phyloP scores from a whole-genome alignment of 2,888 invertebrate genomes.

The Watsonalla binaria region DNA sequence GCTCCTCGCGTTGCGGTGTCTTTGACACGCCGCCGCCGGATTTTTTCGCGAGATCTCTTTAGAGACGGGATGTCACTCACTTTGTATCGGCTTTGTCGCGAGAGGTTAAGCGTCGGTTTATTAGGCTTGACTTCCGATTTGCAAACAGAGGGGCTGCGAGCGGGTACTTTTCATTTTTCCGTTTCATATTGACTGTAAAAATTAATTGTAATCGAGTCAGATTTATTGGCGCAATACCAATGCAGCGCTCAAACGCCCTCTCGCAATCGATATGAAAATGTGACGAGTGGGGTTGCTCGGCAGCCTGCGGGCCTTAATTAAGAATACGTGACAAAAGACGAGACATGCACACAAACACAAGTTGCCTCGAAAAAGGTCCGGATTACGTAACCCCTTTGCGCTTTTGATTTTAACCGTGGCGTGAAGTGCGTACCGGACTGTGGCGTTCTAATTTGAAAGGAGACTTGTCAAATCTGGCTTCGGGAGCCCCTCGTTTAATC shows the following conservation, averaged over 20 bases:
- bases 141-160: constrained; percentile 64
- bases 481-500: constrained; percentile 69
- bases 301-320: constrained; percentile 74
- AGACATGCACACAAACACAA: constrained; percentile 73
- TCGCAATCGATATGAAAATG: constrained; percentile 70
- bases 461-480: constrained; percentile 76
- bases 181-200: constrained; percentile 39
- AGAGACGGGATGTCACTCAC: constrained; percentile 74
- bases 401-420: constrained; percentile 77
- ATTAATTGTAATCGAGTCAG: constrained; percentile 36
- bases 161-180: constrained; percentile 52
- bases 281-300: constrained; percentile 66
- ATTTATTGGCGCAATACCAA: constrained; percentile 46
- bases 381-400: constrained; percentile 77
- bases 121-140: constrained; percentile 72
- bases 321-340: constrained; percentile 80
- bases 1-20: constrained; percentile 66
- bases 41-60: constrained; percentile 74
- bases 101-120: constrained; percentile 77
- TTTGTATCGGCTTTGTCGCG: constrained; percentile 76
- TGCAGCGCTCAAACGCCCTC: constrained; percentile 40
- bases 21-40: constrained; percentile 75
- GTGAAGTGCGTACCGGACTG: constrained; percentile 67
- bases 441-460: constrained; percentile 70
- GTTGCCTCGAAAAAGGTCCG: constrained; percentile 71